Percentiles rank a stretch among this genome's conserved stretches.
phyloP scores from a whole-genome alignment of 2,797 vertebrate genomes.

The Anolis apletophallus region DNA sequence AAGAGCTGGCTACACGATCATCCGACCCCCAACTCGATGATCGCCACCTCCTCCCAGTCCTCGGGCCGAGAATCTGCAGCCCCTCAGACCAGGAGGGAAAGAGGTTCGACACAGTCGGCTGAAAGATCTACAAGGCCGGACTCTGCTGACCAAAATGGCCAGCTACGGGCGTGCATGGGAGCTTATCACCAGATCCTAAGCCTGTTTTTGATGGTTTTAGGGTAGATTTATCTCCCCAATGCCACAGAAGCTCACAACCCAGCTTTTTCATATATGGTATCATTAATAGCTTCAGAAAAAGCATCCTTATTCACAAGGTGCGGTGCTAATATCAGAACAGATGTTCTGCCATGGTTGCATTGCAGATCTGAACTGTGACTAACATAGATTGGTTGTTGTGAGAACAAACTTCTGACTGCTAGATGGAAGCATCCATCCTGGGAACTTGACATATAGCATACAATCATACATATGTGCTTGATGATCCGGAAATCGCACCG shows the following conservation, averaged over 20 bases:
- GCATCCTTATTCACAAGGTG: not conserved
- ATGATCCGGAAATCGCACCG: not conserved
- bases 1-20: too few species aligned
- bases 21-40: too few species aligned
- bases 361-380: not conserved
- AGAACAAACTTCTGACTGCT: not conserved
- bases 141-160: too few species aligned
- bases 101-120: too few species aligned
- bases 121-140: too few species aligned
- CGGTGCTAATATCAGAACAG: not conserved
- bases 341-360: not conserved
- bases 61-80: too few species aligned
- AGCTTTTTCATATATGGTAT: not conserved
- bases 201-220: too few species aligned
- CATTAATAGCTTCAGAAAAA: not conserved
- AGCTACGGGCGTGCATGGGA: too few species aligned
- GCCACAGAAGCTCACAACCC: not conserved
- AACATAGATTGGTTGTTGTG: not conserved
- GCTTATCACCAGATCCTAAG: too few species aligned
- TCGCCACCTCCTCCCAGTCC: too few species aligned
- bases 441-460: not conserved
- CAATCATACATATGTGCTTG: not conserved
- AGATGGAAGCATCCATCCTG: not conserved
- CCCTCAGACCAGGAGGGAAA: too few species aligned
- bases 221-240: too few species aligned